A percentile compares a stretch with the other conserved stretches of the same genome.
Conservation (phyloP, 2,113 vertebrate species). For the Aplodontia rufa region DNA sequence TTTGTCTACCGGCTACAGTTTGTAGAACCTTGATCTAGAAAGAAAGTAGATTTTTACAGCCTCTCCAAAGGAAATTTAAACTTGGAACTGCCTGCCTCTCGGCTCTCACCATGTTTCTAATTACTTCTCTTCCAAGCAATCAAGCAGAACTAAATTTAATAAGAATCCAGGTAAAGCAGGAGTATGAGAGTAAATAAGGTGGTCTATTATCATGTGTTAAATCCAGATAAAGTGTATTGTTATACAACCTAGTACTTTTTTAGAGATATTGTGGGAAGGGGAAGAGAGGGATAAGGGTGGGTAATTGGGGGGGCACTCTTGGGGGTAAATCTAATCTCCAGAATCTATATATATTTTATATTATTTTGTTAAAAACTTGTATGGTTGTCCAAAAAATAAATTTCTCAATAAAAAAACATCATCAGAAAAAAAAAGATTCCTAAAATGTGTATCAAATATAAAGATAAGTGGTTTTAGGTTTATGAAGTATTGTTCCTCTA, state of each 20-base stretch:
- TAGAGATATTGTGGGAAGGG: no score
- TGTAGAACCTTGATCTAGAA: constrained; percentile 16
- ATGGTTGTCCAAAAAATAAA: no score
- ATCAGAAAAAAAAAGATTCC: neutral
- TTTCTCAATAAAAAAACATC: no score
- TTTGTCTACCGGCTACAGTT: neutral
- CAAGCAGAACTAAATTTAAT: constrained; percentile 1
- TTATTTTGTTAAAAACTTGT: no score
- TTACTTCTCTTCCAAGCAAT: neutral
- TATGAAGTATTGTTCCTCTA: neutral
- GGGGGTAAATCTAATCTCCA: no score
- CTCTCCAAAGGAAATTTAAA: constrained; percentile 17
- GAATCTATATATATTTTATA: no score
- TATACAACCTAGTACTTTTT: no score
- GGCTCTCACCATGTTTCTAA: neutral
- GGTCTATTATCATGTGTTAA: no score
- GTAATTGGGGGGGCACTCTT: no score
- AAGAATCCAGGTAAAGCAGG: neutral
- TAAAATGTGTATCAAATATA: constrained; percentile 3
- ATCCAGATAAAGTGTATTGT: no score
- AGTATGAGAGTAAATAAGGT: constrained; percentile 8
- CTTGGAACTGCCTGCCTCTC: neutral
- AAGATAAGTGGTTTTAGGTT: neutral
- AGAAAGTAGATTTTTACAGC: constrained; percentile 23
- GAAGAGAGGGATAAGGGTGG: no score